Conservation (phyloP, 2,888 invertebrate genomes). For the Tromatobia lineatoria region DNA sequence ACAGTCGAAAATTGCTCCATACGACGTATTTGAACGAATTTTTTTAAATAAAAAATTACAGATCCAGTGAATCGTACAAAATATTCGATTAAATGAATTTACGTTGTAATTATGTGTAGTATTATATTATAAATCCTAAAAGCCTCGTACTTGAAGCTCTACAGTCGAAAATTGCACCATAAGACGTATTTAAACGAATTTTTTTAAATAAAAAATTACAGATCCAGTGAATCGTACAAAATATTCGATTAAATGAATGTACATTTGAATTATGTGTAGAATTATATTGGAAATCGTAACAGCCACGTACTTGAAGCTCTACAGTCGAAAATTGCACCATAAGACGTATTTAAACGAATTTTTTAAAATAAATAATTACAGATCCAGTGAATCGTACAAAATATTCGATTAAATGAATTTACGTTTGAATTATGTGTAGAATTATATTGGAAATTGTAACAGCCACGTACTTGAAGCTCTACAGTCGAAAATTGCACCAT, state of each 20-base stretch:
- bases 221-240: background rate
- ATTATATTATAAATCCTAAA: background rate
- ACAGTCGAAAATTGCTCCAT: background rate
- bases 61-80: background rate
- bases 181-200: background rate
- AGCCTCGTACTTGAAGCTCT: slow-evolving; percentile 1
- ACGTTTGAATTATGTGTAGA: too few relatives aligned
- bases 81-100: too few relatives aligned
- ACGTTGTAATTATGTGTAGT: too few relatives aligned
- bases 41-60: background rate
- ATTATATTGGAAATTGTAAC: background rate
- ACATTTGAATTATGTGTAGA: too few relatives aligned
- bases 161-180: background rate
- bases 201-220: background rate
- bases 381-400: background rate
- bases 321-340: background rate
- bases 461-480: slow-evolving; percentile 1
- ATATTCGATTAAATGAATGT: too few relatives aligned
- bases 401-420: too few relatives aligned
- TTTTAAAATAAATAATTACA: background rate
- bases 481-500: background rate
- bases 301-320: slow-evolving; percentile 1
- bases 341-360: background rate
- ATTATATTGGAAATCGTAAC: background rate
- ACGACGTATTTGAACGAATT: background rate